Percentiles rank a stretch among this genome's conserved stretches.
These are phyloP conservation scores for Achlya flavicornis DNA, from an alignment of 2,888 invertebrate species.

Conservation along the genomic window DNA sequence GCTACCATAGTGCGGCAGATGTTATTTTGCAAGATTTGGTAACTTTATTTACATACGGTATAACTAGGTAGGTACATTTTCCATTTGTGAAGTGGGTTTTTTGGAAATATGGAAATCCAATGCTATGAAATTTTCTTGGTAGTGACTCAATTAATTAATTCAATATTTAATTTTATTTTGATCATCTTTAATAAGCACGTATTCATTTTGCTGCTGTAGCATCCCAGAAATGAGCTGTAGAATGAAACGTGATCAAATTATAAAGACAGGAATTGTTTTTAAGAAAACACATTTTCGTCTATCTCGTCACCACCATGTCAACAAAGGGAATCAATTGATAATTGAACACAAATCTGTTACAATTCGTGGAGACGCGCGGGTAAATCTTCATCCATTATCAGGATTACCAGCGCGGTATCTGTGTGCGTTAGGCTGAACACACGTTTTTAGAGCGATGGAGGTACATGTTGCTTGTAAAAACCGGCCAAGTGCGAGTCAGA, in stretches of 20 bases:
- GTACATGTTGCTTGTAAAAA: conserved; percentile 8
- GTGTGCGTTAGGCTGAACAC: conserved; percentile 39
- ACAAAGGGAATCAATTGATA: conserved; percentile 55
- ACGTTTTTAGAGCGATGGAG: conserved; percentile 28
- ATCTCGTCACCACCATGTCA: conserved; percentile 14
- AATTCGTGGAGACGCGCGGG: conserved; percentile 51
- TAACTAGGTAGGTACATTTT: too few species aligned
- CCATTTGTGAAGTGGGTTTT: too few species aligned
- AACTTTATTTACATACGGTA: neutral
- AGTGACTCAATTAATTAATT: too few species aligned
- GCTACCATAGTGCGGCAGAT: neutral
- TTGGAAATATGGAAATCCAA: too few species aligned
- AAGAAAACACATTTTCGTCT: neutral
- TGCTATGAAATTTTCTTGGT: too few species aligned
- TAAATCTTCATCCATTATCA: conserved; percentile 72
- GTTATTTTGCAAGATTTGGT: neutral
- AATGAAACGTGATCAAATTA: neutral
- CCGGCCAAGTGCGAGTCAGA: too few species aligned
- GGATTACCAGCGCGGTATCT: conserved; percentile 61
- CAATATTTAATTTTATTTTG: too few species aligned
- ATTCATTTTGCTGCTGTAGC: too few species aligned
- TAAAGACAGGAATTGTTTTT: neutral
- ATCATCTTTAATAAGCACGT: too few species aligned
- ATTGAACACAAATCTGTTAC: conserved; percentile 63
- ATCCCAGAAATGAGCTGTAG: too few species aligned